Evolutionary conservation across 2,888 invertebrate genomes (phyloP).

Genomic region (Drosophila parthenogenetica): DNA sequence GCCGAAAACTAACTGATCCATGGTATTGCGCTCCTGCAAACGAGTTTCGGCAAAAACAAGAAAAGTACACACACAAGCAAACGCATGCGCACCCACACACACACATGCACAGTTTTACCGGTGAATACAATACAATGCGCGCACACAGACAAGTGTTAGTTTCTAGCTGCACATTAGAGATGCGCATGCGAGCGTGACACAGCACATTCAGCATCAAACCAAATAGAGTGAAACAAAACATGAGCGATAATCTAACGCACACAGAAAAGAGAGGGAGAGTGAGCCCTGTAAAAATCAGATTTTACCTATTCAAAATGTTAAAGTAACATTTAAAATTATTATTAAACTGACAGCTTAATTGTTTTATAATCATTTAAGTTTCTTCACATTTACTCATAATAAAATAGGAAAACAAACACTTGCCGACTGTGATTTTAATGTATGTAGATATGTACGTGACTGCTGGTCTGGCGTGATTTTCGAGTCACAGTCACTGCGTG

Average conservation of each 20-base stretch:
- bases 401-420: too few species aligned
- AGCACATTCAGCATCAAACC: not conserved
- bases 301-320: too few species aligned
- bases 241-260: not conserved
- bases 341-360: too few species aligned
- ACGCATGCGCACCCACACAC: constrained; percentile 2
- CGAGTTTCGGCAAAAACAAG: constrained; percentile 51
- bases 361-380: too few species aligned
- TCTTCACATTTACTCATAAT: too few species aligned
- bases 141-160: constrained; percentile 40
- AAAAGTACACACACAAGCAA: constrained; percentile 1
- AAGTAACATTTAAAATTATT: too few species aligned
- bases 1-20: constrained; percentile 59
- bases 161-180: constrained; percentile 36
- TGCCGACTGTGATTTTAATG: not conserved
- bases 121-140: constrained; percentile 34
- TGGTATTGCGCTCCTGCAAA: constrained; percentile 45
- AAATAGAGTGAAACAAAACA: not conserved
- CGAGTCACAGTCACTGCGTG: constrained; percentile 16
- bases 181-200: constrained; percentile 22
- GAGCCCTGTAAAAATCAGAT: not conserved
- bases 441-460: not conserved
- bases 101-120: constrained; percentile 48
- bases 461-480: not conserved
- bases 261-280: not conserved